These are phyloP conservation scores for Dilophus febrilis DNA, from an alignment of 2,888 invertebrate genomes.

Conservation along the genomic window DNA sequence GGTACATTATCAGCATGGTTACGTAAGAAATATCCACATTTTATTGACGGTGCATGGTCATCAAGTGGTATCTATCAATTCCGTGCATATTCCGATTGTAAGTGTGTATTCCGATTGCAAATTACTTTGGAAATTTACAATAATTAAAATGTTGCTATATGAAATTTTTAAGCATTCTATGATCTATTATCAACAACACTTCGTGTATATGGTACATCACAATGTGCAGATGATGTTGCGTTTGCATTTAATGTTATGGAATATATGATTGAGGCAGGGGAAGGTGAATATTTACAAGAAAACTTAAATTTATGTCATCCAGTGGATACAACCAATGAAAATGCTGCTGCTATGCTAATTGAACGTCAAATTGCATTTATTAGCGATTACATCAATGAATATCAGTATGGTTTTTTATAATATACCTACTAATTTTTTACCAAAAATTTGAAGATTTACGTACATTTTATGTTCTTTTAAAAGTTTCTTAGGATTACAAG, in stretches of 20 bases:
- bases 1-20: conserved; percentile 4
- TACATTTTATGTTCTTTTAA: too few relatives aligned
- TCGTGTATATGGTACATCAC: too few relatives aligned
- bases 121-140: too few relatives aligned
- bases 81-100: too few relatives aligned
- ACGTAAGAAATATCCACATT: conserved; percentile 5
- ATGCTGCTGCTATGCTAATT: not conserved
- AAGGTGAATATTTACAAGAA: not conserved
- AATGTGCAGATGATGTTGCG: too few relatives aligned
- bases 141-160: too few relatives aligned
- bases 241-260: not conserved
- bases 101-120: too few relatives aligned
- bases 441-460: too few relatives aligned
- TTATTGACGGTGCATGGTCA: conserved; percentile 6
- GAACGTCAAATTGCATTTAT: not conserved
- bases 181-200: conserved; percentile 16
- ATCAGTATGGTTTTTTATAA: conserved; percentile 7
- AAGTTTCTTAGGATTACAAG: not conserved
- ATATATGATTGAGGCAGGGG: not conserved
- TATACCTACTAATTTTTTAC: not conserved
- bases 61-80: conserved; percentile 14
- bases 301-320: not conserved
- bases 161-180: not conserved
- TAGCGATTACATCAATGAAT: not conserved
- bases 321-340: not conserved